Conservation (phyloP, 2,888 invertebrate genomes). For the Mythimna loreyi region DNA sequence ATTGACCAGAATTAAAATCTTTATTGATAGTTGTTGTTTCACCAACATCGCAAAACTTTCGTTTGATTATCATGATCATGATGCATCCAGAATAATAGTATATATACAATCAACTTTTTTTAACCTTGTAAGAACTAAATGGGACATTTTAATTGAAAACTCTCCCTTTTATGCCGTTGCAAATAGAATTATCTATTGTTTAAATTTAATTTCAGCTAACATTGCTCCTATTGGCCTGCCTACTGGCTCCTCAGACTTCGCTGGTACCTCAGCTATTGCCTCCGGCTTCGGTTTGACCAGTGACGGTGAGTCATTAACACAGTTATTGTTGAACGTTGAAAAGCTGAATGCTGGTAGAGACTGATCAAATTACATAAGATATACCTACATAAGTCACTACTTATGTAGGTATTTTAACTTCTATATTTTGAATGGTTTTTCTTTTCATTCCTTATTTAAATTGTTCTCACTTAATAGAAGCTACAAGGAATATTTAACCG, state of each 20-base stretch:
- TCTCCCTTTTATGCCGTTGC: neutral
- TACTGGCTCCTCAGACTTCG: slow-evolving; percentile 61
- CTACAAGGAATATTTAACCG: no score
- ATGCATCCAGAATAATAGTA: neutral
- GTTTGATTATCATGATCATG: neutral
- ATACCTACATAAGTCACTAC: no score
- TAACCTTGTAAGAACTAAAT: neutral
- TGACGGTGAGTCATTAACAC: slow-evolving; percentile 58
- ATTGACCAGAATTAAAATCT: neutral
- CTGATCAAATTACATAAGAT: no score
- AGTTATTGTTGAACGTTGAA: no score
- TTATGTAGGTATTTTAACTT: no score
- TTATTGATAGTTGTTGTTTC: no score
- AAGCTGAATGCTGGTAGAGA: no score
- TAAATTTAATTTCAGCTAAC: slow-evolving; percentile 50
- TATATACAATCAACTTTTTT: neutral
- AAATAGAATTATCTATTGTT: neutral
- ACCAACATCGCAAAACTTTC: neutral
- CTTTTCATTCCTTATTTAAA: no score
- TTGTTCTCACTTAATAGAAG: no score
- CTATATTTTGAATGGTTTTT: no score
- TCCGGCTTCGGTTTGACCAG: slow-evolving; percentile 72
- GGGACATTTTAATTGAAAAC: neutral
- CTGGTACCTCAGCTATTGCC: slow-evolving; percentile 69
- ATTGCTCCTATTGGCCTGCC: slow-evolving; percentile 69